A percentile compares a stretch with the other conserved stretches of the same genome.
These are phyloP conservation scores for Hyphantria cunea DNA, from an alignment of 1,140 invertebrate species.

Conservation along the genomic window DNA sequence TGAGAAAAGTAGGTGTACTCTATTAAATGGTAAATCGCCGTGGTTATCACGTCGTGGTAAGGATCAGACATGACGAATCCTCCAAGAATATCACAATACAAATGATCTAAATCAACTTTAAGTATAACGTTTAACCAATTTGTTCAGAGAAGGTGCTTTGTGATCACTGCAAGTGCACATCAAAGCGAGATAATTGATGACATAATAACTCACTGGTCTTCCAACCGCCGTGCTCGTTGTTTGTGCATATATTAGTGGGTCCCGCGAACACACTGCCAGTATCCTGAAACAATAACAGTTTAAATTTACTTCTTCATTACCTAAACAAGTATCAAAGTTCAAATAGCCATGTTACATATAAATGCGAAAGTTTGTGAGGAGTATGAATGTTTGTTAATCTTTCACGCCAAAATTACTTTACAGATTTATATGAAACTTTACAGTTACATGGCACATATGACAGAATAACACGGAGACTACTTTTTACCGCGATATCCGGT, in stretches of 20 bases:
- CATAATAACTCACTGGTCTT: slow-evolving; percentile 50
- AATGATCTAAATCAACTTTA: not conserved
- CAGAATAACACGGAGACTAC: no score
- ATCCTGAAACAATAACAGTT: slow-evolving; percentile 64
- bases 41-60: no score
- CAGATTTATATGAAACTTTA: no score
- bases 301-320: slow-evolving; percentile 2
- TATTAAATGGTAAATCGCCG: no score
- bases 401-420: no score
- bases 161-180: slow-evolving; percentile 18
- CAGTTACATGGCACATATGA: no score
- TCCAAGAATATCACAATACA: not conserved
- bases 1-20: no score
- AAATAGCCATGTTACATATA: no score
- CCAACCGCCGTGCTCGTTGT: slow-evolving; percentile 55
- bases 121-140: slow-evolving; percentile 11
- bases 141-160: slow-evolving; percentile 13
- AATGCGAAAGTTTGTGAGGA: no score
- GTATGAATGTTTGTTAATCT: no score
- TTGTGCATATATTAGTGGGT: slow-evolving; percentile 51
- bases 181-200: slow-evolving; percentile 23
- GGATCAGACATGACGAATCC: not conserved
- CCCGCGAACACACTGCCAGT: slow-evolving; percentile 47
- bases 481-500: no score
- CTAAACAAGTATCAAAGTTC: not conserved